Percentiles rank a stretch among this genome's conserved stretches.
Conservation (phyloP, 2,797 vertebrate species). For the Dromococcyx pavoninus region DNA sequence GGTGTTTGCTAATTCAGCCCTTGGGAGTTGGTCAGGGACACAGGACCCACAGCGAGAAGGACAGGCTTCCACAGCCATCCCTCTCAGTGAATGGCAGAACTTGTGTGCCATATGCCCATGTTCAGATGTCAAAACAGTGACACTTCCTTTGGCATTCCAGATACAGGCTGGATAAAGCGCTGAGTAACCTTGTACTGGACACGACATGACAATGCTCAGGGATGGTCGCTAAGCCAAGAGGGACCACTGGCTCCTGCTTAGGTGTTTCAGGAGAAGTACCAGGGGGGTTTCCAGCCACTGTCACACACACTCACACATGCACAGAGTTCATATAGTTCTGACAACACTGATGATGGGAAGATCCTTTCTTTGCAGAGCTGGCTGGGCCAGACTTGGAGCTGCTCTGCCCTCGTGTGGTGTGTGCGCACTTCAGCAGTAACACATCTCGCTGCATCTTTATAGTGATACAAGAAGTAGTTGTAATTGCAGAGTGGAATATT, state of each 20-base stretch:
- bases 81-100: fast-evolving
- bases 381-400: neutral
- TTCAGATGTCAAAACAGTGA: neutral
- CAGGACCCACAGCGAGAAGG: neutral
- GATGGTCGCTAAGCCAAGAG: neutral
- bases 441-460: neutral
- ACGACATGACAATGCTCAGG: neutral
- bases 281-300: neutral
- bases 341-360: neutral
- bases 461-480: too few relatives aligned
- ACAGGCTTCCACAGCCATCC: neutral
- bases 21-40: neutral
- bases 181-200: neutral
- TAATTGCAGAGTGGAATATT: too few relatives aligned
- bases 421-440: neutral
- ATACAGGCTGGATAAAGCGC: neutral
- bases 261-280: neutral
- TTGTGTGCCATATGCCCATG: neutral
- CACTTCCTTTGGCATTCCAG: neutral
- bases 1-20: neutral
- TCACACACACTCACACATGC: fast-evolving
- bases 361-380: neutral
- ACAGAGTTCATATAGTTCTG: fast-evolving
- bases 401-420: conserved; percentile 29
- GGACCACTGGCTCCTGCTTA: neutral